Conservation (phyloP, 2,113 vertebrate species). For the Pluvialis apricaria region DNA sequence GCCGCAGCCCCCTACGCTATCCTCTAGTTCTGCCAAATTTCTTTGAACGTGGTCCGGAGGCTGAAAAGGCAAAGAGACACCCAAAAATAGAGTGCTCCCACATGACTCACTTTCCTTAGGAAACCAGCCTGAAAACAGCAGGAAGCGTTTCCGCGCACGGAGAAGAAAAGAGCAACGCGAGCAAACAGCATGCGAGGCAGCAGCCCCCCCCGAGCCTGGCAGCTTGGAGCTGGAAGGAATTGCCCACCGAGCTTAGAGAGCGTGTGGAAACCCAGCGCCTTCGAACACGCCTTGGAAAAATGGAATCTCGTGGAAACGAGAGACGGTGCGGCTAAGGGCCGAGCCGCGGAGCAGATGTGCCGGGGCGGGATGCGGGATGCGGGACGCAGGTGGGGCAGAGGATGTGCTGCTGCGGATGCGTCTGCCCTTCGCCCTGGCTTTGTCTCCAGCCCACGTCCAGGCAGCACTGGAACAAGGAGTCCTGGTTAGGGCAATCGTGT, state of each 20-base stretch:
- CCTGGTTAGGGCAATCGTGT: accelerated
- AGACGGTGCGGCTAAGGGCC: accelerated
- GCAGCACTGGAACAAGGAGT: neutral
- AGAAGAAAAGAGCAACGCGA: neutral
- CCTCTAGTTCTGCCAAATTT: neutral
- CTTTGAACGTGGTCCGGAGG: neutral
- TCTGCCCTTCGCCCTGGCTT: neutral
- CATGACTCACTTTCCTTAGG: neutral
- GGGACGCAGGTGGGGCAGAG: neutral
- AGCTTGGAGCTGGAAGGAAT: neutral
- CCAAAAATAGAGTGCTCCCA: neutral
- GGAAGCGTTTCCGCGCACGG: neutral
- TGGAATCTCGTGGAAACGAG: neutral
- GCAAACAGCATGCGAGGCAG: neutral
- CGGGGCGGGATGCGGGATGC: neutral
- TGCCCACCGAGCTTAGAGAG: neutral
- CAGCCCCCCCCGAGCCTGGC: neutral
- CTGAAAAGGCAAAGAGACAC: neutral
- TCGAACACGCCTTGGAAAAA: neutral
- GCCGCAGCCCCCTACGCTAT: neutral
- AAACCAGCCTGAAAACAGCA: neutral
- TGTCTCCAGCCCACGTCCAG: neutral
- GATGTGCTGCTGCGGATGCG: neutral
- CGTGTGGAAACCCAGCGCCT: neutral
- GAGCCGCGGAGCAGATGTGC: neutral